These are phyloP conservation scores for Agrochola circellaris DNA, from an alignment of 2,888 invertebrate species.

Conservation along the genomic window DNA sequence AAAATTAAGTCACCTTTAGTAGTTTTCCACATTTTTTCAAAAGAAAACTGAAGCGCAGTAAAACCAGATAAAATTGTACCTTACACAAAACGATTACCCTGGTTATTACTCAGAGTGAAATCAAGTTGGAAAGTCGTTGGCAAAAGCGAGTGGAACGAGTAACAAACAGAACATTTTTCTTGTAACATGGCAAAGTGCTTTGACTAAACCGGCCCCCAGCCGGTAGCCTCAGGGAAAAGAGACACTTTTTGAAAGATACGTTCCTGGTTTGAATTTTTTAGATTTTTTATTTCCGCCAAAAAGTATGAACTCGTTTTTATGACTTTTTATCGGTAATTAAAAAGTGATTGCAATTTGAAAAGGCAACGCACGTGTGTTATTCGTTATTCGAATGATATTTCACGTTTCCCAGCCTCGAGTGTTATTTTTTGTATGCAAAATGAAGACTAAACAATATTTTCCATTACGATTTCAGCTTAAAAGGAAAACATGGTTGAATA, in stretches of 20 bases:
- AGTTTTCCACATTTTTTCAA: background rate
- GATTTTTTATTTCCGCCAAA: conserved; percentile 20
- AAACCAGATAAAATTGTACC: background rate
- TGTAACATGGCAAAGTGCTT: conserved; percentile 64
- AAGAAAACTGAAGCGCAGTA: background rate
- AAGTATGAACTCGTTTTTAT: conserved; percentile 8
- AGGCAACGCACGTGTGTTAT: conserved; percentile 31
- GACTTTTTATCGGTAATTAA: conserved; percentile 35
- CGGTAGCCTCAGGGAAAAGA: conserved; percentile 57
- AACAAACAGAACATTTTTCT: conserved; percentile 55
- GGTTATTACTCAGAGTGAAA: conserved; percentile 60
- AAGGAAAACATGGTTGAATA: conserved; percentile 36
- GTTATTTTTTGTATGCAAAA: conserved; percentile 26
- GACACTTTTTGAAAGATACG: conserved; percentile 51
- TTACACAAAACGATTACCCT: conserved; percentile 41
- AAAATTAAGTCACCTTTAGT: background rate
- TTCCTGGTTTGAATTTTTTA: conserved; percentile 36
- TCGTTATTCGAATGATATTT: conserved; percentile 37
- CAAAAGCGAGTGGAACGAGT: conserved; percentile 64
- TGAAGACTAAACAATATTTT: conserved; percentile 24
- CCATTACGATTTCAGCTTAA: conserved; percentile 15
- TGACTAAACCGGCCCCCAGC: conserved; percentile 59
- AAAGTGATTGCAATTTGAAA: conserved; percentile 32
- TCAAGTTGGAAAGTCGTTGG: conserved; percentile 63
- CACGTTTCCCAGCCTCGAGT: conserved; percentile 20